Percentiles rank a stretch among this genome's conserved stretches.
phyloP scores from a whole-genome alignment of 2,113 vertebrate species.

The Solea senegalensis region DNA sequence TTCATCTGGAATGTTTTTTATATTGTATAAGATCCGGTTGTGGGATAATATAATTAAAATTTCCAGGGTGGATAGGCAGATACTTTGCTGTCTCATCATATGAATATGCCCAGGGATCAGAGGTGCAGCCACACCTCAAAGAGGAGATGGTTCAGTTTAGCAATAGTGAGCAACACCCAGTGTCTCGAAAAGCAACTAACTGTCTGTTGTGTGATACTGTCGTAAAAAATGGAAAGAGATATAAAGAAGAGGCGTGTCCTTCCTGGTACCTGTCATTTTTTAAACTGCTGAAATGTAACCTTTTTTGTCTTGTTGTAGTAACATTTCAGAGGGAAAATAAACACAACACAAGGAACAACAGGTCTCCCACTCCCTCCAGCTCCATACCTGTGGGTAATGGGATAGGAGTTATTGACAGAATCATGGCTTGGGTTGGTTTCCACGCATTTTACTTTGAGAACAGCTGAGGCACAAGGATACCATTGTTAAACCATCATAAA shows the following conservation, averaged over 20 bases:
- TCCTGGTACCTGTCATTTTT: neutral
- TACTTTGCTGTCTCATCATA: slow-evolving; percentile 30
- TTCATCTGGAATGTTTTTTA: too few relatives aligned
- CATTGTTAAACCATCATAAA: slow-evolving; percentile 41
- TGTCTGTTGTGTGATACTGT: too few relatives aligned
- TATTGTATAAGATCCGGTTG: neutral
- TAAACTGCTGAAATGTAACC: neutral
- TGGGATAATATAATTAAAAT: neutral
- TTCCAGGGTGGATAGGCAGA: slow-evolving; percentile 22
- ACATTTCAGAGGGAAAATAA: too few relatives aligned
- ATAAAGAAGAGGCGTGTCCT: neutral
- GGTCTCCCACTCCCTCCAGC: slow-evolving; percentile 10
- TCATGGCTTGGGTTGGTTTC: slow-evolving; percentile 34
- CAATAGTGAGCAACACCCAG: slow-evolving; percentile 40
- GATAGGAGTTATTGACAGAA: slow-evolving; percentile 47
- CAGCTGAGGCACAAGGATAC: slow-evolving; percentile 29
- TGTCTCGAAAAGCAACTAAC: slow-evolving; percentile 18
- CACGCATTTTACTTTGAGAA: slow-evolving; percentile 36
- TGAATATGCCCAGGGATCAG: slow-evolving; percentile 25
- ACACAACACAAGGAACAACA: neutral
- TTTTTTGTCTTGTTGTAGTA: neutral
- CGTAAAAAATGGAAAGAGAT: neutral
- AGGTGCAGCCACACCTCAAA: slow-evolving; percentile 39
- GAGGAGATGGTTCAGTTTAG: slow-evolving; percentile 29
- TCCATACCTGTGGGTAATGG: slow-evolving; percentile 20